Evolutionary conservation across 2,113 vertebrate species (phyloP).

Genomic region (Myanophis thanlyinensis): DNA sequence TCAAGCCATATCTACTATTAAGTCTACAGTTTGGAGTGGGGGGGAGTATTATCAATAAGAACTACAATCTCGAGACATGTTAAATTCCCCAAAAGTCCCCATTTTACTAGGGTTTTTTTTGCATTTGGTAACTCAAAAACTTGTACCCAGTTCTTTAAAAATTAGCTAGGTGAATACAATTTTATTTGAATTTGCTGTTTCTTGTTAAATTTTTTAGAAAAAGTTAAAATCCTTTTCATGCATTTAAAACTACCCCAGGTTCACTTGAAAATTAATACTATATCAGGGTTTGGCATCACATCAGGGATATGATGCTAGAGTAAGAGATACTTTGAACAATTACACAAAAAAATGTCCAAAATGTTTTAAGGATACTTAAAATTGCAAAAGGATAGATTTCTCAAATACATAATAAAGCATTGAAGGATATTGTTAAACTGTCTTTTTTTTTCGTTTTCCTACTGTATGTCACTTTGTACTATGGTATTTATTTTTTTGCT

Average conservation of each 20-base stretch:
- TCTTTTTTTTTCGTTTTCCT: background rate
- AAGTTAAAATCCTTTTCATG: background rate
- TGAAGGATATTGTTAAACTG: background rate
- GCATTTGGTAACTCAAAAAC: background rate
- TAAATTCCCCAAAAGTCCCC: background rate
- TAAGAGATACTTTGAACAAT: background rate
- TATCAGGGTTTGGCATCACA: background rate
- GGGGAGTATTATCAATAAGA: background rate
- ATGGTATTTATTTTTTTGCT: background rate
- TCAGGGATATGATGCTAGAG: background rate
- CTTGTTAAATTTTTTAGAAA: background rate
- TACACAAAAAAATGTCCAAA: background rate
- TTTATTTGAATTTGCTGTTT: background rate
- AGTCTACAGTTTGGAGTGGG: background rate
- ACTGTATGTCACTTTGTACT: background rate
- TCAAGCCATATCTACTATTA: background rate
- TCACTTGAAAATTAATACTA: background rate
- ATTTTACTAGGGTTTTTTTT: background rate
- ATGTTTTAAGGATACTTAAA: background rate
- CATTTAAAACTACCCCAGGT: background rate
- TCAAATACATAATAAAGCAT: background rate
- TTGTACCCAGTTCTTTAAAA: background rate
- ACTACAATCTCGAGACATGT: background rate
- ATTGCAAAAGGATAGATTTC: background rate
- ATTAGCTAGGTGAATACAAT: background rate